Evolutionary conservation across 2,113 vertebrate species (phyloP).

Genomic region (Macaca nemestrina): DNA sequence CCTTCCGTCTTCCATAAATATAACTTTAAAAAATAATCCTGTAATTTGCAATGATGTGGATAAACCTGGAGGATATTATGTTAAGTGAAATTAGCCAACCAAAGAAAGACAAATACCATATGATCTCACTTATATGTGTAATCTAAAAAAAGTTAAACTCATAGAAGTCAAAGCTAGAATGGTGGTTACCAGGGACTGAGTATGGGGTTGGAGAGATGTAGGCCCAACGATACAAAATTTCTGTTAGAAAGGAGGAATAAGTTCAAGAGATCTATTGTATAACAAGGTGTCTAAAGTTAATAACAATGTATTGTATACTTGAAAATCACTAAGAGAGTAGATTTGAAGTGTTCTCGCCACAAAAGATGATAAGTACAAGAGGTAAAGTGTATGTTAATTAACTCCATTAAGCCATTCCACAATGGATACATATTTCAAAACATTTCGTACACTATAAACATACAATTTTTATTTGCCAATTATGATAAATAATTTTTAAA

Average conservation of each 20-base stretch:
- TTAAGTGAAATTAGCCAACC: neutral
- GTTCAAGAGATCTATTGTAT: neutral
- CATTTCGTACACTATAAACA: neutral
- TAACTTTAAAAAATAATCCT: neutral
- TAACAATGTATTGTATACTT: fast-evolving
- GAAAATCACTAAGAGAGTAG: neutral
- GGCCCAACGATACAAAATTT: neutral
- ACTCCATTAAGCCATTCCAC: neutral
- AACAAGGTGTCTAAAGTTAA: too few species aligned
- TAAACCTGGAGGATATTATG: neutral
- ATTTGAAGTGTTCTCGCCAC: neutral
- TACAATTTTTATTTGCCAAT: neutral
- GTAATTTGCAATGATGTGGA: neutral
- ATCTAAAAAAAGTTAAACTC: too few species aligned
- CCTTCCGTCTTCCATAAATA: neutral
- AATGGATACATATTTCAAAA: neutral
- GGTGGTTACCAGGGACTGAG: too few species aligned
- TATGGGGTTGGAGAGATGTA: neutral
- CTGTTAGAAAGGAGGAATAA: neutral
- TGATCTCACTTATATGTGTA: neutral
- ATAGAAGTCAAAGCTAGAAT: neutral
- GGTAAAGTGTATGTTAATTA: neutral
- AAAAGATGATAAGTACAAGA: neutral
- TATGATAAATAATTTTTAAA: neutral
- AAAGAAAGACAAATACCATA: neutral